These are phyloP conservation scores for Mycetomoellerius zeteki DNA, from an alignment of 1,140 invertebrate species.

Conservation along the genomic window DNA sequence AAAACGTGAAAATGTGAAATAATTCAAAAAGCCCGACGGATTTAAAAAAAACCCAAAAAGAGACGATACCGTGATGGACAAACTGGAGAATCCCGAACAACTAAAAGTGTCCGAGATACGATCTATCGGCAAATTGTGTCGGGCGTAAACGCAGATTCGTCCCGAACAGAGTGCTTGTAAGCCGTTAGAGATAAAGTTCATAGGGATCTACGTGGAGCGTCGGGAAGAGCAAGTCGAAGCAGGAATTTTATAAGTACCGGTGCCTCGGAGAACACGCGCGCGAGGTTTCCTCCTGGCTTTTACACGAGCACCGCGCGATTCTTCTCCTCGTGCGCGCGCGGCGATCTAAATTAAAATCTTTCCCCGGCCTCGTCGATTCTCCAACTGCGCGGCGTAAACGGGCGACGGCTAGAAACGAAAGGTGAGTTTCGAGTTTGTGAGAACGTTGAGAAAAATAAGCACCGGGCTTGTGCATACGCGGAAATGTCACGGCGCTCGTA, in stretches of 20 bases:
- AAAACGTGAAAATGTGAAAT: constrained; percentile 24
- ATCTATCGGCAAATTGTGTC: constrained; percentile 51
- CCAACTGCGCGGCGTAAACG: constrained; percentile 40
- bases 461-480: background rate
- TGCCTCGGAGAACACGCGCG: constrained; percentile 14
- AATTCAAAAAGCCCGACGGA: background rate
- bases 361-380: constrained; percentile 29
- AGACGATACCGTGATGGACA: background rate
- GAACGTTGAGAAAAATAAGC: constrained; percentile 30
- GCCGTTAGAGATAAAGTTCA: constrained; percentile 48
- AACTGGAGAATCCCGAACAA: constrained; percentile 4
- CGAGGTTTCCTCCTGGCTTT: constrained; percentile 30
- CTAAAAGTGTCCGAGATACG: background rate
- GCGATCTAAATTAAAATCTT: constrained; percentile 44
- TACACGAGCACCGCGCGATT: constrained; percentile 47
- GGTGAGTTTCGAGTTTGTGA: background rate
- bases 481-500: constrained; percentile 38
- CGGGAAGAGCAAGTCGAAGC: constrained; percentile 34
- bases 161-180: constrained; percentile 25
- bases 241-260: constrained; percentile 40
- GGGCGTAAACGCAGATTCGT: constrained; percentile 43
- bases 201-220: constrained; percentile 26
- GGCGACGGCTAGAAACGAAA: constrained; percentile 25
- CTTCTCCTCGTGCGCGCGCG: constrained; percentile 13
- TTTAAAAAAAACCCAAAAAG: background rate